Evolutionary conservation across 2,888 invertebrate genomes (phyloP).

Genomic region (Nomada fucata): DNA sequence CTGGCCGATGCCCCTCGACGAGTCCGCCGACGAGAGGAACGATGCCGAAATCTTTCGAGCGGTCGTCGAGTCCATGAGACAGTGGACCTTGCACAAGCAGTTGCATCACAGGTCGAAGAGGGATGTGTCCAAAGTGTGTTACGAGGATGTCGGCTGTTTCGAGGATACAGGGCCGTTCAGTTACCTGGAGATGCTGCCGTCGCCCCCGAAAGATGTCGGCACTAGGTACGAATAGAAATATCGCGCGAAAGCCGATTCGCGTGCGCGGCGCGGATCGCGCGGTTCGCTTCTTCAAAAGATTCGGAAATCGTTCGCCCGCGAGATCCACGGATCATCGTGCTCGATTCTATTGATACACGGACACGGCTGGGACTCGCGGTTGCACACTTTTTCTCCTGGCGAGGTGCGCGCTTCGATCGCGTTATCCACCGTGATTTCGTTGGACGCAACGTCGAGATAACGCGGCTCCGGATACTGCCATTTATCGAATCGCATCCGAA

Average conservation of each 20-base stretch:
- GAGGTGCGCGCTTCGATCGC: background rate
- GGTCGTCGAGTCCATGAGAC: conserved; percentile 89
- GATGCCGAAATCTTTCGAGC: conserved; percentile 90
- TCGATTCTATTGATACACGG: background rate
- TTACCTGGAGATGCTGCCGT: conserved; percentile 95
- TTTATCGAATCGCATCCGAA: too few species aligned
- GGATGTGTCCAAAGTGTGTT: conserved; percentile 93
- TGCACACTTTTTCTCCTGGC: background rate
- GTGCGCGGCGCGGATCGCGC: too few species aligned
- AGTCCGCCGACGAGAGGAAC: conserved; percentile 89
- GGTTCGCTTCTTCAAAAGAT: background rate
- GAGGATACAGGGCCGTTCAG: conserved; percentile 95
- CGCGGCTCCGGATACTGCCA: background rate
- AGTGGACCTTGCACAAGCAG: conserved; percentile 89
- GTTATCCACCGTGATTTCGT: background rate
- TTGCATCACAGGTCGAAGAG: conserved; percentile 87
- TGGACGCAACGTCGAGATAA: background rate
- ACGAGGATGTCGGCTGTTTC: conserved; percentile 96
- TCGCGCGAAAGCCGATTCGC: background rate
- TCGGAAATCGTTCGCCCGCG: background rate
- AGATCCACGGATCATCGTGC: background rate
- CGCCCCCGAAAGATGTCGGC: conserved; percentile 93
- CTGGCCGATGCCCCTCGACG: conserved; percentile 87
- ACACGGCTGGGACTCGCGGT: background rate
- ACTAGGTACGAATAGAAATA: conserved; percentile 87